phyloP scores from a whole-genome alignment of 2,113 vertebrate genomes.

The Marmota monax region DNA sequence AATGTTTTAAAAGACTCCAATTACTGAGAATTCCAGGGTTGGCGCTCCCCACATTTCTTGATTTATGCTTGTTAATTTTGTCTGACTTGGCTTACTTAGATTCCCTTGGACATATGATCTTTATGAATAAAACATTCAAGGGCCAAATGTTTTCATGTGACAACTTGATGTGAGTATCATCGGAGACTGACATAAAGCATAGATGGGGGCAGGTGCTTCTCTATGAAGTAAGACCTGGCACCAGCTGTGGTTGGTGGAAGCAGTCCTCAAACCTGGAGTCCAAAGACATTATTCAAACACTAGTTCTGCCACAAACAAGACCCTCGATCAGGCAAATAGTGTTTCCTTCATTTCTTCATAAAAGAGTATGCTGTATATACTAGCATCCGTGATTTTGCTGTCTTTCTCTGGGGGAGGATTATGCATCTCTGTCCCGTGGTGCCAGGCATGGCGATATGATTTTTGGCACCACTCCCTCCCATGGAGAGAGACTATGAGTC shows the following conservation, averaged over 20 bases:
- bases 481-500: not conserved
- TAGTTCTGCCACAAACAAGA: not conserved
- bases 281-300: not conserved
- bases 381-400: not conserved
- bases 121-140: constrained; percentile 68
- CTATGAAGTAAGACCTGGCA: not conserved
- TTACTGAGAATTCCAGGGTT: constrained; percentile 36
- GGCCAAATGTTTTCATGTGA: constrained; percentile 55
- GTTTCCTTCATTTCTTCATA: not conserved
- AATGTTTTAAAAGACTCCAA: not conserved
- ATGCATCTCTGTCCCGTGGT: not conserved
- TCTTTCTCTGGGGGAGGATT: not conserved
- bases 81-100: constrained; percentile 59
- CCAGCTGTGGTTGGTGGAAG: not conserved
- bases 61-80: constrained; percentile 48
- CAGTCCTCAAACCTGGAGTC: not conserved
- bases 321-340: not conserved
- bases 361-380: not conserved
- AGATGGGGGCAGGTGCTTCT: not conserved
- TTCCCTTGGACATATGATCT: constrained; percentile 36
- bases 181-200: not conserved
- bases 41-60: not conserved
- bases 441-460: constrained; percentile 30
- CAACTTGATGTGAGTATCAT: not conserved
- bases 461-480: not conserved